Conservation (phyloP, 2,888 invertebrate genomes). For the Hecatera dysodea region DNA sequence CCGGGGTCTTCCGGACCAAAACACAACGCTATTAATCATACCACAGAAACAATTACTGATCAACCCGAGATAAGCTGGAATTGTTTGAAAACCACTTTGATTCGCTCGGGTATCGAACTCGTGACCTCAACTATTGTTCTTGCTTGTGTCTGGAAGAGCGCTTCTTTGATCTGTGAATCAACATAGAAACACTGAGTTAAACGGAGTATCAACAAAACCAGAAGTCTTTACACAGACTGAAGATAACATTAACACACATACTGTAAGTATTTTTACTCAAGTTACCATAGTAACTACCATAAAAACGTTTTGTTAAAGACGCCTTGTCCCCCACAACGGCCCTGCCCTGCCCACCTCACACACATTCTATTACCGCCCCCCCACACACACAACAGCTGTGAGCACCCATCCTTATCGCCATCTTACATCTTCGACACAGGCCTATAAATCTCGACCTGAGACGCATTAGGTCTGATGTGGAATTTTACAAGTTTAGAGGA, state of each 20-base stretch:
- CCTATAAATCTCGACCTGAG: slow-evolving; percentile 37
- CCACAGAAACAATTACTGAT: slow-evolving; percentile 51
- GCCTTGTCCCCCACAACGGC: slow-evolving; percentile 35
- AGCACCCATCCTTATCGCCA: slow-evolving; percentile 33
- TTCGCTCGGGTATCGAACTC: slow-evolving; percentile 38
- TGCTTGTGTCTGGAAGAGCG: slow-evolving; percentile 15
- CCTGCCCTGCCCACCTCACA: slow-evolving; percentile 31
- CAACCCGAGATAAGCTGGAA: slow-evolving; percentile 39
- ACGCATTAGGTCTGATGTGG: no score
- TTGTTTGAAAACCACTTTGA: slow-evolving; percentile 51
- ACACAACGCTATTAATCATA: slow-evolving; percentile 47
- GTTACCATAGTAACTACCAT: not conserved
- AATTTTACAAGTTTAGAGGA: no score
- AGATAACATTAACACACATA: not conserved
- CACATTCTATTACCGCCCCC: slow-evolving; percentile 48
- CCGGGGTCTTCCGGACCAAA: slow-evolving; percentile 29
- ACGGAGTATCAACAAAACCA: not conserved
- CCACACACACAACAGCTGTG: slow-evolving; percentile 54
- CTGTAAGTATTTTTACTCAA: not conserved
- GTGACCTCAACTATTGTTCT: slow-evolving; percentile 36
- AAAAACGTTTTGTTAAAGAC: no score
- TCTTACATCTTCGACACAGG: slow-evolving; percentile 38
- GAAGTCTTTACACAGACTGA: not conserved
- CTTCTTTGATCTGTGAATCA: slow-evolving; percentile 18
- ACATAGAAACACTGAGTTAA: not conserved